Percentiles rank a stretch among this genome's conserved stretches.
Conservation (phyloP, 2,797 vertebrate species). For the Rhabdomys pumilio region DNA sequence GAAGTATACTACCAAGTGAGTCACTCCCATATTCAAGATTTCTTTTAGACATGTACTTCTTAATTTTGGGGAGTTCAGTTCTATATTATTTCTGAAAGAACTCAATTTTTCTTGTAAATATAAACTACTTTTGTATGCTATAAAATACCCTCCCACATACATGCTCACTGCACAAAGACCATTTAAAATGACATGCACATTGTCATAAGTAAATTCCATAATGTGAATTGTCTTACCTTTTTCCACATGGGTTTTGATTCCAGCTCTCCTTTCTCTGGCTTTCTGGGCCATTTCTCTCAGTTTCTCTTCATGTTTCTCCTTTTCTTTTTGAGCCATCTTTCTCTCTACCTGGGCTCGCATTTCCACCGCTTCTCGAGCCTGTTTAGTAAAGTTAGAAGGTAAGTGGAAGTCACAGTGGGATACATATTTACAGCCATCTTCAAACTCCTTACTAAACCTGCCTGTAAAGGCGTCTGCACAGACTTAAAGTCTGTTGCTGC, state of each 20-base stretch:
- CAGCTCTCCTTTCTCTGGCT: conserved; percentile 97
- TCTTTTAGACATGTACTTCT: background rate
- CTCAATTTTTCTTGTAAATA: conserved; percentile 33
- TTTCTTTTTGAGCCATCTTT: conserved; percentile 99
- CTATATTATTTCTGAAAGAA: conserved; percentile 35
- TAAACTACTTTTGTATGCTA: background rate
- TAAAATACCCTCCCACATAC: background rate
- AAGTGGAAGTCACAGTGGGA: background rate
- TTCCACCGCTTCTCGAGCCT: conserved; percentile 99
- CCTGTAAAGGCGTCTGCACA: conserved; percentile 25
- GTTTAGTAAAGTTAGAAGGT: conserved; percentile 47
- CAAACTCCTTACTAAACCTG: background rate
- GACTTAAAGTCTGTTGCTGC: conserved; percentile 38
- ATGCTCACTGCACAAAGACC: background rate
- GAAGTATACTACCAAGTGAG: background rate
- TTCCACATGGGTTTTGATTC: conserved; percentile 98
- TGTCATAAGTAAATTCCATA: conserved; percentile 29
- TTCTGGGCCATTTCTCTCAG: conserved; percentile 98
- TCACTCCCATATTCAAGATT: background rate
- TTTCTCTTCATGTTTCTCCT: conserved; percentile 99
- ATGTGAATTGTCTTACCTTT: conserved; percentile 91
- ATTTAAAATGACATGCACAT: conserved; percentile 52
- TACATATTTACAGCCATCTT: conserved; percentile 38
- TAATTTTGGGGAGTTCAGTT: conserved; percentile 23
- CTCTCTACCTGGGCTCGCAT: conserved; percentile 99